Percentiles rank a stretch among this genome's conserved stretches.
These are phyloP conservation scores for Strigamia maritima DNA, from an alignment of 2,888 invertebrate species.

Conservation along the genomic window DNA sequence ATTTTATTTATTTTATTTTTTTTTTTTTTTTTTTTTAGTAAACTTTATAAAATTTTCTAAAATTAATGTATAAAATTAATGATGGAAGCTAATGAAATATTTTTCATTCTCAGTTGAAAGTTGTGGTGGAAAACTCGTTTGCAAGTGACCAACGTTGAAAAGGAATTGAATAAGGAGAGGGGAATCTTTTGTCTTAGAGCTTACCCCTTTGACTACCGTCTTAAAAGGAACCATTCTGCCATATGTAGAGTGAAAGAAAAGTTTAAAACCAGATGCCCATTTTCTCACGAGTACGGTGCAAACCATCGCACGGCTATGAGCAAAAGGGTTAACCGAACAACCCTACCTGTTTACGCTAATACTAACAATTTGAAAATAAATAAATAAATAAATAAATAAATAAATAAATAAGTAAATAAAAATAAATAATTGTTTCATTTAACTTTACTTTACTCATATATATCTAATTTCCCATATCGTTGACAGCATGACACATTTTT, in stretches of 20 bases:
- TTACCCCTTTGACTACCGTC: constrained; percentile 19
- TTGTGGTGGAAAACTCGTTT: not conserved
- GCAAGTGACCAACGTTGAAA: not conserved
- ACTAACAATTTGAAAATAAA: not conserved
- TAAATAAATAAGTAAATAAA: too few relatives aligned
- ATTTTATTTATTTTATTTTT: too few relatives aligned
- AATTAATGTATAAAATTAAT: not conserved
- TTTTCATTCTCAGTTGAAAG: not conserved
- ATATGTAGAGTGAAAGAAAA: constrained; percentile 9
- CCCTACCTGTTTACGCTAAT: not conserved
- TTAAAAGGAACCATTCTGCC: constrained; percentile 23
- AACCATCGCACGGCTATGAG: not conserved
- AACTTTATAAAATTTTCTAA: too few relatives aligned
- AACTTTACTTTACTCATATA: too few relatives aligned
- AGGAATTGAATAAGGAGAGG: not conserved
- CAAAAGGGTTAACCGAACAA: not conserved
- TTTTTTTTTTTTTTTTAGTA: not conserved
- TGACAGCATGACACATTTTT: too few relatives aligned
- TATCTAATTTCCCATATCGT: too few relatives aligned
- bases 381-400: too few relatives aligned
- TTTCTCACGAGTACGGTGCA: constrained; percentile 19
- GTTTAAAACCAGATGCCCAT: constrained; percentile 2
- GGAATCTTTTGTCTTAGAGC: constrained; percentile 19
- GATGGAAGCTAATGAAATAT: constrained; percentile 6
- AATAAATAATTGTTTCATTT: too few relatives aligned